phyloP scores from a whole-genome alignment of 2,113 vertebrate genomes.

The Anguilla japonica region DNA sequence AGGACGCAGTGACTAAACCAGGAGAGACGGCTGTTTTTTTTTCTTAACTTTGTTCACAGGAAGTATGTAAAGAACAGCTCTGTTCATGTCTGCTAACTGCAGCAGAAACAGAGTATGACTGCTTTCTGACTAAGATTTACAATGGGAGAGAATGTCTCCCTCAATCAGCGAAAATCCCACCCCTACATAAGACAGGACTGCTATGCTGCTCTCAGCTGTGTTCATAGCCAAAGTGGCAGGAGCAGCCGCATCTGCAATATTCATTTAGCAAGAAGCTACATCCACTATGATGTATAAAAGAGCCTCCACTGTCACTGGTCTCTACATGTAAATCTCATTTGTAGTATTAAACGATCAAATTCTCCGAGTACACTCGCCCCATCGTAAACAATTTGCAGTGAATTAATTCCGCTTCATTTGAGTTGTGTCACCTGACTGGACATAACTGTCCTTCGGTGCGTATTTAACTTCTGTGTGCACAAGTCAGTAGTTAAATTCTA shows the following conservation, averaged over 20 bases:
- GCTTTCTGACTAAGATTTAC: neutral
- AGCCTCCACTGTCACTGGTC: neutral
- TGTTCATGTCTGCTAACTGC: neutral
- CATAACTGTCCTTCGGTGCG: neutral
- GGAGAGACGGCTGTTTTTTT: neutral
- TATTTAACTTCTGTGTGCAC: neutral
- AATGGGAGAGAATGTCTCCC: neutral
- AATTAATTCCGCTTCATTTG: neutral
- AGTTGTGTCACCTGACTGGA: neutral
- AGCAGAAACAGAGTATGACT: neutral
- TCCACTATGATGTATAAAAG: neutral
- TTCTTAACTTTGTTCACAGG: neutral
- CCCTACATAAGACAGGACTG: neutral
- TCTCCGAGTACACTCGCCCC: neutral
- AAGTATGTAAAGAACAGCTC: neutral
- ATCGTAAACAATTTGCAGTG: neutral
- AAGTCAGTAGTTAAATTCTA: neutral
- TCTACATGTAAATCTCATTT: neutral
- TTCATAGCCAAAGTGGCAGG: neutral
- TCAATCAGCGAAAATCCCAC: neutral
- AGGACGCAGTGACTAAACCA: slow-evolving; percentile 1
- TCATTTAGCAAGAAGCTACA: neutral
- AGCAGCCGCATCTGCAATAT: neutral
- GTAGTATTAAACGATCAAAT: neutral
- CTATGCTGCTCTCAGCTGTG: neutral